Conservation (phyloP, 2,888 invertebrate genomes). For the Plutella xylostella region DNA sequence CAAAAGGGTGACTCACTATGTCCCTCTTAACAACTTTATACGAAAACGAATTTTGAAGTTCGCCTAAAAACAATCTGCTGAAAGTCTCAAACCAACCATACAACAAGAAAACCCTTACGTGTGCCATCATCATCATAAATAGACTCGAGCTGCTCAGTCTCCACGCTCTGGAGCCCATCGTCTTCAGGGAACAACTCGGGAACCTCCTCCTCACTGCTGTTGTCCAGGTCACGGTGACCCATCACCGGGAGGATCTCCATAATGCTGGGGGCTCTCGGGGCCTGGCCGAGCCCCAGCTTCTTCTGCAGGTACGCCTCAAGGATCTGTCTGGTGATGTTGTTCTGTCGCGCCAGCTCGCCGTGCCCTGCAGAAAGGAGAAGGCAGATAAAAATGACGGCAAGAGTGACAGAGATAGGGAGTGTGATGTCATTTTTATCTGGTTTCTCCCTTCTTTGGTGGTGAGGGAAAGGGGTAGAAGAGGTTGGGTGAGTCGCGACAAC, state of each 20-base stretch:
- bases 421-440: constrained; percentile 64
- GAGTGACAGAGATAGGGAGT: constrained; percentile 20
- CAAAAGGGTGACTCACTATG: too few relatives aligned
- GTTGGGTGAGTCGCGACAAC: neutral
- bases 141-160: constrained; percentile 77
- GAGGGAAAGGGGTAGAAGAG: neutral
- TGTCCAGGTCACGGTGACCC: constrained; percentile 30
- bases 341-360: constrained; percentile 78
- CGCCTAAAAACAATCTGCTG: too few relatives aligned
- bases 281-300: constrained; percentile 71
- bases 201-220: constrained; percentile 26
- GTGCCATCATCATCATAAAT: constrained; percentile 70
- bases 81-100: too few relatives aligned
- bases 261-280: constrained; percentile 67
- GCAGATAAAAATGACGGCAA: constrained; percentile 63
- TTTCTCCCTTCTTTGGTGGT: constrained; percentile 37
- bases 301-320: constrained; percentile 79
- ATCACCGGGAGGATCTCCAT: constrained; percentile 73
- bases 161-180: constrained; percentile 76
- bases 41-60: too few relatives aligned
- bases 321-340: constrained; percentile 82
- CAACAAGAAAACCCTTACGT: too few relatives aligned
- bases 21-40: too few relatives aligned
- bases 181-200: constrained; percentile 34
- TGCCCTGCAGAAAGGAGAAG: constrained; percentile 46